Base-by-base conservation (phyloP, 2,113 vertebrate species). In the Datnioides undecimradiatus region DNA sequence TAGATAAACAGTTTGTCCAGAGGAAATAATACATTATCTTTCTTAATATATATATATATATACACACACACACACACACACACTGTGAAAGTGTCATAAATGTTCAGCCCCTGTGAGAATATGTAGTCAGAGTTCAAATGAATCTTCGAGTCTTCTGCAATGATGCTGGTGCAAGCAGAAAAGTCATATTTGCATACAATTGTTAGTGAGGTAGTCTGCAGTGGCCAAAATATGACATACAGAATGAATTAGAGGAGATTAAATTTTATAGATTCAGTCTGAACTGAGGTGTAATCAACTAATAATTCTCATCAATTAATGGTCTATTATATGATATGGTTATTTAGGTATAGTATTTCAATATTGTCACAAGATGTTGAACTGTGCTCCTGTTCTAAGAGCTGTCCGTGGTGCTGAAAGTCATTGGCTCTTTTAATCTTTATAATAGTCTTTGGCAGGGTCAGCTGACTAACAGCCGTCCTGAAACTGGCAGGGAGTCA, bases 361-460 rank as follows among this genome's bases (percentile, higher is more conserved):
- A 2, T 16, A 23, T 1, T 43, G 36, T 19, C 31, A 12, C 12
- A 38, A 29, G 29, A 43, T 19, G 10, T n/a, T 19, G 1, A 7
- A 27, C 27, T 49, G 29, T 45, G 0, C 12, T 33, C 23, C 1
- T 21, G 17, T 9, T 29, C 9, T 49, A 25, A n/a, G 85, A 80
- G 80, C 76, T 86, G 68, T 86, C 85, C 29, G 0, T 34, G 79
- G 86, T 88, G 51, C 83, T 89, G 79, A 75, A 82, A 59, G 12
- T 58, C 38, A 55, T 60, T 65, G 19, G 57, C 67, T 66, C 31
- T 55, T 27, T 51, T 23, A 36, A 8, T 59, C 71, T 48, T 25
- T 29, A 41, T 31, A 29, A 72, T 43, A 65, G 49, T 46, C n/a
- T 65, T 68, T 65, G 23, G 21, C 49, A 38, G 71, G 49, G 27